Percentiles rank a stretch among this genome's conserved stretches.
phyloP scores from a whole-genome alignment of 2,888 invertebrate genomes.

The Teleiodes luculella region DNA sequence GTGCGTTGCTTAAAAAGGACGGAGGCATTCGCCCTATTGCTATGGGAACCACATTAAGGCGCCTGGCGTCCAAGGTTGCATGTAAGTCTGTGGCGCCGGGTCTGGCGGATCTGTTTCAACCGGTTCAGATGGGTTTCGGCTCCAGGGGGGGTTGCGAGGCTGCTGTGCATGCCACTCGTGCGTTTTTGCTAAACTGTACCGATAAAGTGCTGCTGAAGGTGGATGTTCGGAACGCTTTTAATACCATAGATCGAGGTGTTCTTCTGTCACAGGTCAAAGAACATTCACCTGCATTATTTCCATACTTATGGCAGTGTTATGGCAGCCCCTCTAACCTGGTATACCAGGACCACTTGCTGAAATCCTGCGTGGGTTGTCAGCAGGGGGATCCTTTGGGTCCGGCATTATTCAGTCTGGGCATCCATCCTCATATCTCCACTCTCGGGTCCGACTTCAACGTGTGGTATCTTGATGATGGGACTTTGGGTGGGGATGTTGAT shows the following conservation, averaged over 20 bases:
- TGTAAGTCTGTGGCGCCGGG: background rate
- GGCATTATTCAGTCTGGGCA: no score
- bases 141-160: background rate
- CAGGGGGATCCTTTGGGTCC: slow-evolving; percentile 8
- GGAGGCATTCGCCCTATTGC: slow-evolving; percentile 8
- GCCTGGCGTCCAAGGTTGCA: background rate
- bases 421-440: no score
- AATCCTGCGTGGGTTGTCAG: slow-evolving; percentile 6
- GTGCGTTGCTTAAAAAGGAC: slow-evolving; percentile 8
- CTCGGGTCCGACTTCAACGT: no score
- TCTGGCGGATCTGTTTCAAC: background rate
- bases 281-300: slow-evolving; percentile 1
- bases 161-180: no score
- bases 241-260: background rate
- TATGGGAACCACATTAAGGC: slow-evolving; percentile 1
- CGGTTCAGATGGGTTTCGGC: slow-evolving; percentile 3
- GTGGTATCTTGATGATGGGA: no score
- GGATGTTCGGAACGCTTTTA: background rate
- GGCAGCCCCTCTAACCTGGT: background rate
- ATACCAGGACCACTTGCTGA: slow-evolving; percentile 2
- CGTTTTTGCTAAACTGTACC: background rate
- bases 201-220: background rate
- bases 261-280: no score
- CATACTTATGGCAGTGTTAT: slow-evolving; percentile 8
- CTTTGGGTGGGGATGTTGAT: background rate